Evolutionary conservation across 2,888 invertebrate species (phyloP), one percentile per base, ranked within the genome.

Genomic region (Andrena camellia): DNA sequence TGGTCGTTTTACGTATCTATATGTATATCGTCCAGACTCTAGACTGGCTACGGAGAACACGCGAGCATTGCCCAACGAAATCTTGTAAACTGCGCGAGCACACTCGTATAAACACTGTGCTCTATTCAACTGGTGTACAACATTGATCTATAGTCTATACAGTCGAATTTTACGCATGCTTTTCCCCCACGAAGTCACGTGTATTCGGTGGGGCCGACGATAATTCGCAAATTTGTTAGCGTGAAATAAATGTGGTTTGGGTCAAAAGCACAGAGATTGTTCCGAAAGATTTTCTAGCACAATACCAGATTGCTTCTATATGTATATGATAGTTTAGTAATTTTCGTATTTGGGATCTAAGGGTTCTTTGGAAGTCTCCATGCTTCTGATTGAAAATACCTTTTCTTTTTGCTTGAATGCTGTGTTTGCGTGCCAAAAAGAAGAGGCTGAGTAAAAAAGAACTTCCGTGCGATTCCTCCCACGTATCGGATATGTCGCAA

Each of bases 401-500:
- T 17, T 42, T 17, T 42, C 42, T 13, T 42, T 13, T 42, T 13
- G 13, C 42, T 42, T 5, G 42, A 29, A 31, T 50, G 20, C 17
- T 29, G n/a, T 8, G 13, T 8, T 33, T n/a, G 31, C 10, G 23
- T 62, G 42, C 31, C 31, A 67, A 20, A 26, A 63, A 67, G 48
- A 71, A 66, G 42, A 76, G 50, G 62, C 57, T 35, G 77, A 33
- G 35, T n/a, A n/a, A n/a, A n/a, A 77, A 77, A 63, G 48, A 79
- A 79, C 57, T 57, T 59, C 42, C 20, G 63, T 57, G 35, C n/a
- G 26, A 62, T 35, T 78, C 62, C 71, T 70, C 52, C 71, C 48
- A 71, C 48, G 42, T 62, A 50, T 26, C 78, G 78, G 78, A 78
- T 80, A 81, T 81, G 71, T 78, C 26, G 78, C 62, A 72, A 67